Base-by-base conservation (phyloP, 2,113 vertebrate species). In the Ramphastos sulfuratus region DNA sequence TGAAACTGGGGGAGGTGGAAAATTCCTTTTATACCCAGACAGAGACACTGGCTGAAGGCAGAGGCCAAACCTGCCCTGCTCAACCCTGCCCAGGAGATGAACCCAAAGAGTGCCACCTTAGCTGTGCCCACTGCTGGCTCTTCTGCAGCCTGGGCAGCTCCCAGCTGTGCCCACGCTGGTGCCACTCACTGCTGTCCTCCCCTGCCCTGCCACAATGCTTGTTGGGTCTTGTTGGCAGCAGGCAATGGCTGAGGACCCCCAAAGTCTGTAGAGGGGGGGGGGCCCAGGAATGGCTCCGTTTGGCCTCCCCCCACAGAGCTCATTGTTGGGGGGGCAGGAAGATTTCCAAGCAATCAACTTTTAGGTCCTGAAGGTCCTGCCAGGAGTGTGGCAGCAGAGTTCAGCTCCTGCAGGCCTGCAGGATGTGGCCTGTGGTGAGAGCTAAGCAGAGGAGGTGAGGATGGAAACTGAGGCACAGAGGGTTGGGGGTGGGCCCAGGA, bases 11-110 rank as follows among this genome's bases (percentile, higher is more conserved):
- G n/a, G n/a, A n/a, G n/a, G n/a, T n/a, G n/a, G n/a, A n/a, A n/a
- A n/a, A n/a, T n/a, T n/a, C n/a, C n/a, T n/a, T n/a, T n/a, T n/a
- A n/a, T n/a, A 16, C 1, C 12, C 1, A 5, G 9, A 17, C 37
- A 37, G 1, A 2, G 12, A 6, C 2, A 3, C 10, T 33, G 15
- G 37, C 5, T 20, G 37, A 33, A 58, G 48, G 15, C 12, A 42
- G n/a, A 30, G 6, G 3, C 11, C 1, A 1, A 5, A 4, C 24
- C 17, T 0, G 2, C 6, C 17, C 21, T n/a, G 20, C 21, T 1
- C 1, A n/a, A 12, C 15, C 7, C 11, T 42, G 8, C 24, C 8
- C 9, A 15, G 46, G 9, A 9, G 17, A 10, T 15, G 44, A 28
- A 42, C 6, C 14, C 28, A 7, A 4, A 28, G 24, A 37, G 23